Conservation (phyloP, 2,113 vertebrate species). For the Sarotherodon lohbergeri region DNA sequence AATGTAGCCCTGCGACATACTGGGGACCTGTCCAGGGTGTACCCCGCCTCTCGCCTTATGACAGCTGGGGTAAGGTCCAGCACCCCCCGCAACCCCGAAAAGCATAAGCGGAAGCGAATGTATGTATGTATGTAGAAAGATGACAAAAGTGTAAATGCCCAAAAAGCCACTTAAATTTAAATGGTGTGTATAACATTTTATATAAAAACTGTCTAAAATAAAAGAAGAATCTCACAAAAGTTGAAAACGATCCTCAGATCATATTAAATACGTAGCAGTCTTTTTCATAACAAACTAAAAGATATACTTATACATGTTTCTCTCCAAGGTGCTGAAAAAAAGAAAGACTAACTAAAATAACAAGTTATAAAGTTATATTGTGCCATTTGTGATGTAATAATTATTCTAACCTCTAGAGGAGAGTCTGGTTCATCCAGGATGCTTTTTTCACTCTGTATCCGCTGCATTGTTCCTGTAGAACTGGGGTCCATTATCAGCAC, state of each 20-base stretch:
- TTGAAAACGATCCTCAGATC: not conserved
- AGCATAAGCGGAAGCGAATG: too few species aligned
- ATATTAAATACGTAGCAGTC: fast-evolving
- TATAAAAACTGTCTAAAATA: fast-evolving
- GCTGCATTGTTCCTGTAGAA: not conserved
- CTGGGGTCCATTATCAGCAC: not conserved
- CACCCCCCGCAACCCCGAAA: too few species aligned
- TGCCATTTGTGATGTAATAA: not conserved
- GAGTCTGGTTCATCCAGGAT: not conserved
- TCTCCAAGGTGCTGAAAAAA: constrained; percentile 20
- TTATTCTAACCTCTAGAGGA: not conserved
- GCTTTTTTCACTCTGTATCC: not conserved
- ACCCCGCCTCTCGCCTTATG: too few species aligned
- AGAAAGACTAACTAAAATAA: not conserved
- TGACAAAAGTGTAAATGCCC: not conserved
- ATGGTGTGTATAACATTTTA: not conserved
- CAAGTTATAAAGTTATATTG: fast-evolving
- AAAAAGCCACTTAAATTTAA: not conserved
- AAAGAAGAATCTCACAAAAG: fast-evolving
- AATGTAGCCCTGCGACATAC: too few species aligned
- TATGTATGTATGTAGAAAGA: too few species aligned
- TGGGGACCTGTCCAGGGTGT: too few species aligned
- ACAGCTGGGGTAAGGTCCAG: too few species aligned
- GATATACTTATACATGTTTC: not conserved
- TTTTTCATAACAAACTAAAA: fast-evolving